phyloP scores from a whole-genome alignment of 2,888 invertebrate genomes.

The Drosophila kanekoi region DNA sequence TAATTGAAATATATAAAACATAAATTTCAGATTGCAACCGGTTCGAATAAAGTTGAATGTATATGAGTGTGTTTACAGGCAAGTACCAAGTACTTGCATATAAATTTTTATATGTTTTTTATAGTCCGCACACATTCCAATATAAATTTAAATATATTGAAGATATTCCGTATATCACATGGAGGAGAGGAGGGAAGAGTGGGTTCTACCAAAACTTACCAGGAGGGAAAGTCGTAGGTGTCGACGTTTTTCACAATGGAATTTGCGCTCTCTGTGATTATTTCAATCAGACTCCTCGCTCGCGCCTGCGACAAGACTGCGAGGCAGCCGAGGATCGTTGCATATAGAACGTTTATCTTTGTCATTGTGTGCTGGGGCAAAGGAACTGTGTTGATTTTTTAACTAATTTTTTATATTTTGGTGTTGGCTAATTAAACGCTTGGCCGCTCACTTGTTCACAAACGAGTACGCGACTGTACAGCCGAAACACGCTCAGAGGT shows the following conservation, averaged over 20 bases:
- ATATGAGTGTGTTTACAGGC: background rate
- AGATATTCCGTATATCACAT: background rate
- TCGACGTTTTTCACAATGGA: conserved; percentile 43
- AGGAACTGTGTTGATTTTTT: conserved; percentile 36
- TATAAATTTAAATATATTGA: no score
- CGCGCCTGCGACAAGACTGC: conserved; percentile 33
- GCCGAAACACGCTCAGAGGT: conserved; percentile 1
- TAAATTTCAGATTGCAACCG: conserved; percentile 31
- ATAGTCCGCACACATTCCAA: no score
- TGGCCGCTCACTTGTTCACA: conserved; percentile 28
- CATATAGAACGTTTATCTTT: conserved; percentile 18
- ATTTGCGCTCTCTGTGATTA: conserved; percentile 35
- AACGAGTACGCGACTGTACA: conserved; percentile 5
- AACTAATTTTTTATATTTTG: background rate
- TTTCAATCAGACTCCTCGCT: conserved; percentile 42
- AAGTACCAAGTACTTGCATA: background rate
- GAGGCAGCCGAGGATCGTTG: conserved; percentile 53
- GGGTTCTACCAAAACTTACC: conserved; percentile 72
- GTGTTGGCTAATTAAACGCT: conserved; percentile 21
- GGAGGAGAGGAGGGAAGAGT: background rate
- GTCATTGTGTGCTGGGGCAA: conserved; percentile 29
- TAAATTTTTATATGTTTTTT: no score
- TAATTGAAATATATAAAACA: conserved; percentile 8
- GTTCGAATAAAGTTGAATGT: conserved; percentile 25
- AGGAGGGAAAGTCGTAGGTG: conserved; percentile 56